Evolutionary conservation across 2,888 invertebrate genomes (phyloP).

Genomic region (Erpobdella octoculata): DNA sequence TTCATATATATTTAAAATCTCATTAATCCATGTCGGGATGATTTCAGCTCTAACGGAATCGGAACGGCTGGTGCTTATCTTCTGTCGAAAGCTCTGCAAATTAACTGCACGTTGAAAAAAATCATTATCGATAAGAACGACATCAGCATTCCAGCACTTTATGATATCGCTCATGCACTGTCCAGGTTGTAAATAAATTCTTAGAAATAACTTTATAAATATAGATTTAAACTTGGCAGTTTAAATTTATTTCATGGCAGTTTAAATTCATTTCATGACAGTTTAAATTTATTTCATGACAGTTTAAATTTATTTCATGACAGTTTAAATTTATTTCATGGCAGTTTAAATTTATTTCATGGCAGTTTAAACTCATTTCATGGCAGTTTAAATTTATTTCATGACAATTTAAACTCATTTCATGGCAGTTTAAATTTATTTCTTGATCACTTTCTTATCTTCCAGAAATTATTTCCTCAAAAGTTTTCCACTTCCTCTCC

Average conservation of each 20-base stretch:
- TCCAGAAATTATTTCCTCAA: neutral
- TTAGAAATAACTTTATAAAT: neutral
- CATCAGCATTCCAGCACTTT: slow-evolving; percentile 8
- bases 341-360: neutral
- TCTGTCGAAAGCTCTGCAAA: neutral
- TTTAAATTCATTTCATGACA: neutral
- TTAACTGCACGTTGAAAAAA: neutral
- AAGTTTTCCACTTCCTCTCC: neutral
- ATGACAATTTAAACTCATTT: neutral
- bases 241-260: neutral
- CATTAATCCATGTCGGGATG: too few species aligned
- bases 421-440: neutral
- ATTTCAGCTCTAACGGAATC: neutral
- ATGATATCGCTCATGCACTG: slow-evolving; percentile 6
- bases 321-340: neutral
- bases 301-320: neutral
- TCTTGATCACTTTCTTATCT: too few species aligned
- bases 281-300: neutral
- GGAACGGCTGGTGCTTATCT: slow-evolving; percentile 3
- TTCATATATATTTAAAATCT: too few species aligned
- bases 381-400: neutral
- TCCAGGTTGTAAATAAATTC: slow-evolving; percentile 9
- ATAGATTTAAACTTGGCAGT: neutral
- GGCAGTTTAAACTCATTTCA: neutral
- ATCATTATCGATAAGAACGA: slow-evolving; percentile 7